phyloP scores from a whole-genome alignment of 2,888 invertebrate species.

The Drosophila paramelanica region DNA sequence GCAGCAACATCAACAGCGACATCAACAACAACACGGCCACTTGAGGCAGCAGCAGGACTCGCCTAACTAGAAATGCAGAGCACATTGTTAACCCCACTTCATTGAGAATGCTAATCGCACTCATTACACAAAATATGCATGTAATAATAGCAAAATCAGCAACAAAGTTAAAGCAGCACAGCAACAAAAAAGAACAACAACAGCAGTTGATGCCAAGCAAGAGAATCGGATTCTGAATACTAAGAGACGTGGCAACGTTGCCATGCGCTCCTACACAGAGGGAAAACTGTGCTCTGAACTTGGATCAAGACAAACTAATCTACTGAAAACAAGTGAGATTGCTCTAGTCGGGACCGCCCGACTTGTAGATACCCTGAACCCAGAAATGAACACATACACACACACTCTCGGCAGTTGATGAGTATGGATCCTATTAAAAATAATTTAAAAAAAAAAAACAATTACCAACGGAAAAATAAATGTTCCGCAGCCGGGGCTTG shows the following conservation, averaged over 20 bases:
- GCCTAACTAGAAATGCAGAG: constrained; percentile 69
- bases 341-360: too few relatives aligned
- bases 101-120: constrained; percentile 80
- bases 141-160: constrained; percentile 76
- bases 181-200: constrained; percentile 21
- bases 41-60: constrained; percentile 22
- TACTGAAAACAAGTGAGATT: too few relatives aligned
- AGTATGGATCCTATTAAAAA: too few relatives aligned
- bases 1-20: constrained; percentile 10
- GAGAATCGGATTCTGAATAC: constrained; percentile 33
- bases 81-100: constrained; percentile 79
- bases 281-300: constrained; percentile 1
- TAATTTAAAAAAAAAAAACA: too few relatives aligned
- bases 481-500: too few relatives aligned
- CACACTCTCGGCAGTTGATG: too few relatives aligned
- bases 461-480: too few relatives aligned
- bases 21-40: constrained; percentile 20
- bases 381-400: too few relatives aligned
- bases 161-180: constrained; percentile 32
- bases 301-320: constrained; percentile 3
- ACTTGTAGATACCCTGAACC: too few relatives aligned
- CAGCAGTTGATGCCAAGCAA: constrained; percentile 24
- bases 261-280: background rate
- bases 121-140: constrained; percentile 80
- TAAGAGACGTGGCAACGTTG: constrained; percentile 3